phyloP scores from a whole-genome alignment of 2,797 vertebrate species.

The Naso thynnoides region DNA sequence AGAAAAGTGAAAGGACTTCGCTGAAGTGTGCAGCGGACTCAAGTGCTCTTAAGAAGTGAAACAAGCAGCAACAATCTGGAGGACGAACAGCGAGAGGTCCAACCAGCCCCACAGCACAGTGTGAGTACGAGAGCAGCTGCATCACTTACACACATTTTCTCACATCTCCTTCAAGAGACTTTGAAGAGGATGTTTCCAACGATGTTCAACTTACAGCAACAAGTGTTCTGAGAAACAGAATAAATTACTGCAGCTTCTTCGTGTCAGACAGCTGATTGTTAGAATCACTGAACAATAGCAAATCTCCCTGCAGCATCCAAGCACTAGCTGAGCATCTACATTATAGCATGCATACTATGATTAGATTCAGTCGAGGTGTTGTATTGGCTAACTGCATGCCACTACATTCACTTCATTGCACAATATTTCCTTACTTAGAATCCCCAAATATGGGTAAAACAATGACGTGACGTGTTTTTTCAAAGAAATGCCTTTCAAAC shows the following conservation, averaged over 20 bases:
- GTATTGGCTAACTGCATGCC: not conserved
- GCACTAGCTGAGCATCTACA: not conserved
- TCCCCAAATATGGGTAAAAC: constrained; percentile 10
- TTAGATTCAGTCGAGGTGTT: not conserved
- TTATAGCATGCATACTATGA: not conserved
- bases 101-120: constrained; percentile 59
- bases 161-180: no score
- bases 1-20: not conserved
- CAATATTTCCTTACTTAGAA: not conserved
- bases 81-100: constrained; percentile 65
- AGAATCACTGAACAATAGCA: constrained; percentile 42
- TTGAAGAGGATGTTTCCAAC: not conserved
- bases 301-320: constrained; percentile 21
- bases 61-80: constrained; percentile 60
- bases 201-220: not conserved
- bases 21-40: constrained; percentile 18
- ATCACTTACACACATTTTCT: not conserved
- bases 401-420: not conserved
- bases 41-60: constrained; percentile 14
- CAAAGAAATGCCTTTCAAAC: constrained; percentile 28
- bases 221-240: not conserved
- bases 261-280: constrained; percentile 43
- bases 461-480: constrained; percentile 8
- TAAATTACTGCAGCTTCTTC: constrained; percentile 35
- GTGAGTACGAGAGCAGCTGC: constrained; percentile 73